Evolutionary conservation across 2,888 invertebrate genomes (phyloP).

Genomic region (Cryptocephalus moraei): DNA sequence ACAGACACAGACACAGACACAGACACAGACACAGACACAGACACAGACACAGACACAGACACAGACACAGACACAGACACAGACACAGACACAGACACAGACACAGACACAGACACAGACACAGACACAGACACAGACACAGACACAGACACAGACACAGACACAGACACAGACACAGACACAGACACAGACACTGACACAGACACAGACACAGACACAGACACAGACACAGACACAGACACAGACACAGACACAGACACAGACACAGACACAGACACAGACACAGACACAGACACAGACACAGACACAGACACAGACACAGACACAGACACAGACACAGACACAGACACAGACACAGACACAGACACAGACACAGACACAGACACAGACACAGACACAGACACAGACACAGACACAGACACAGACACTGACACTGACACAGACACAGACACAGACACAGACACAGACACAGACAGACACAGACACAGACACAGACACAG

Average conservation of each 20-base stretch:
- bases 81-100: too few species aligned
- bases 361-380: background rate
- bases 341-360: background rate
- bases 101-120: too few species aligned
- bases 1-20: too few species aligned
- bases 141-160: background rate
- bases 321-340: background rate
- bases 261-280: background rate
- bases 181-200: constrained; percentile 1
- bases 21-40: too few species aligned
- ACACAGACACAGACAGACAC: background rate
- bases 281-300: constrained; percentile 1
- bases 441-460: background rate
- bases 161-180: background rate
- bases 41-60: too few species aligned
- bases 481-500: background rate
- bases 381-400: background rate
- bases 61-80: too few species aligned
- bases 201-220: background rate
- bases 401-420: background rate
- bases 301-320: constrained; percentile 1
- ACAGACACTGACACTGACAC: background rate
- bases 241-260: constrained; percentile 1
- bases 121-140: too few species aligned
- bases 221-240: background rate